A percentile compares a stretch with the other conserved stretches of the same genome.
Evolutionary conservation across 2,797 vertebrate species (phyloP).

Genomic region (Protonibea diacanthus): DNA sequence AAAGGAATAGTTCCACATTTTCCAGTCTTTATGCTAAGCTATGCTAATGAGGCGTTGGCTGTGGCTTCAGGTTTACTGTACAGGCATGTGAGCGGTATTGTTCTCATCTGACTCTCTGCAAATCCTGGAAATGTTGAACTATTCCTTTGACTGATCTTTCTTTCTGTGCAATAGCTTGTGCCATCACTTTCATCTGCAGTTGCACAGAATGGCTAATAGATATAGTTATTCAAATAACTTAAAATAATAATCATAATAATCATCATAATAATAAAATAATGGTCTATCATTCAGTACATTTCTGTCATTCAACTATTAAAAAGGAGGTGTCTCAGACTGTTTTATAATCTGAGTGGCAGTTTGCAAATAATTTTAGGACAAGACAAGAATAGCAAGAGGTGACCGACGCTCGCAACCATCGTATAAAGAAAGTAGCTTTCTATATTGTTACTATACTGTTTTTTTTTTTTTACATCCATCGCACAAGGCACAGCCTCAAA

Average conservation of each 20-base stretch:
- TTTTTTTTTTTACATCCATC: conserved; percentile 24
- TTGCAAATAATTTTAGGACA: conserved; percentile 42
- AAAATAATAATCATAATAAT: conserved; percentile 24
- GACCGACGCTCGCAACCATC: conserved; percentile 21
- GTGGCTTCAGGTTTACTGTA: background rate
- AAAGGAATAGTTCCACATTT: conserved; percentile 34
- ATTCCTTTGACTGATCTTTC: conserved; percentile 27
- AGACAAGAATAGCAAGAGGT: conserved; percentile 11
- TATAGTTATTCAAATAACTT: conserved; percentile 60
- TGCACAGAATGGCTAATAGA: conserved; percentile 47
- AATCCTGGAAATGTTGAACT: conserved; percentile 21
- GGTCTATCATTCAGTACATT: conserved; percentile 31
- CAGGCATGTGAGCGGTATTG: conserved; percentile 5
- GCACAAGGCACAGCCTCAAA: conserved; percentile 70
- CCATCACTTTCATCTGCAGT: conserved; percentile 39
- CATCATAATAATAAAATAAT: conserved; percentile 43
- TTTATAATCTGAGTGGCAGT: conserved; percentile 28
- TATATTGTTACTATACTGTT: conserved; percentile 39
- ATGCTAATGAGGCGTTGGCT: conserved; percentile 10
- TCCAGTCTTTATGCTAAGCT: background rate
- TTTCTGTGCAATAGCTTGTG: conserved; percentile 47
- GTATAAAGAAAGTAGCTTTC: conserved; percentile 38
- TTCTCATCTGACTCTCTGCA: background rate
- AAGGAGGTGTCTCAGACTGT: conserved; percentile 18
- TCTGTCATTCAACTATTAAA: conserved; percentile 26